Percentiles rank a stretch among this genome's conserved stretches.
phyloP scores from a whole-genome alignment of 2,888 invertebrate genomes.

The Argyra leucocephala region DNA sequence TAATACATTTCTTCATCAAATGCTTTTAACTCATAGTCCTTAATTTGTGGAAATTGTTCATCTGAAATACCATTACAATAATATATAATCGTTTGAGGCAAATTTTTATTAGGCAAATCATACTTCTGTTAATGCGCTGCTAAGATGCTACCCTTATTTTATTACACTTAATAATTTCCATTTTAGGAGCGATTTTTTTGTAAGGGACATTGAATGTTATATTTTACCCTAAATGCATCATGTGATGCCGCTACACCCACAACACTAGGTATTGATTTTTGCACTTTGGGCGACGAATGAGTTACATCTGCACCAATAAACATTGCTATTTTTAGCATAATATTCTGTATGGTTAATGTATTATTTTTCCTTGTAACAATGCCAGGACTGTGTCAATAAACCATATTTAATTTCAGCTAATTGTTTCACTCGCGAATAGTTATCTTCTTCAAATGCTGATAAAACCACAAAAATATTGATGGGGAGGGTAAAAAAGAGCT shows the following conservation, averaged over 20 bases:
- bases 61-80: conserved; percentile 83
- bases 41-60: conserved; percentile 63
- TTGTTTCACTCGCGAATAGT: conserved; percentile 53
- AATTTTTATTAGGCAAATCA: conserved; percentile 38
- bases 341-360: conserved; percentile 56
- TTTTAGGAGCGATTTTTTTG: conserved; percentile 63
- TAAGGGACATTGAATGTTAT: conserved; percentile 66
- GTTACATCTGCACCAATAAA: conserved; percentile 86
- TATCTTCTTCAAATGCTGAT: conserved; percentile 40
- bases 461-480: conserved; percentile 59
- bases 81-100: conserved; percentile 54
- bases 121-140: conserved; percentile 56
- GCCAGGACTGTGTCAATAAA: conserved; percentile 60
- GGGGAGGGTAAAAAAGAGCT: too few species aligned
- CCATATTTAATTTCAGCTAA: conserved; percentile 59
- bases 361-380: conserved; percentile 49
- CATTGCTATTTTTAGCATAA: conserved; percentile 61
- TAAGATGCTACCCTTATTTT: conserved; percentile 60
- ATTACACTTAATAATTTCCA: conserved; percentile 72
- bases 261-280: conserved; percentile 49
- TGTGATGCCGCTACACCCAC: conserved; percentile 69
- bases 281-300: conserved; percentile 78
- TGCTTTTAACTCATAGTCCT: conserved; percentile 52
- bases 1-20: conserved; percentile 55
- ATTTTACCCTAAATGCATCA: conserved; percentile 56